Evolutionary conservation across 2,888 invertebrate species (phyloP).

Genomic region (Disparrhopalites patrizii): DNA sequence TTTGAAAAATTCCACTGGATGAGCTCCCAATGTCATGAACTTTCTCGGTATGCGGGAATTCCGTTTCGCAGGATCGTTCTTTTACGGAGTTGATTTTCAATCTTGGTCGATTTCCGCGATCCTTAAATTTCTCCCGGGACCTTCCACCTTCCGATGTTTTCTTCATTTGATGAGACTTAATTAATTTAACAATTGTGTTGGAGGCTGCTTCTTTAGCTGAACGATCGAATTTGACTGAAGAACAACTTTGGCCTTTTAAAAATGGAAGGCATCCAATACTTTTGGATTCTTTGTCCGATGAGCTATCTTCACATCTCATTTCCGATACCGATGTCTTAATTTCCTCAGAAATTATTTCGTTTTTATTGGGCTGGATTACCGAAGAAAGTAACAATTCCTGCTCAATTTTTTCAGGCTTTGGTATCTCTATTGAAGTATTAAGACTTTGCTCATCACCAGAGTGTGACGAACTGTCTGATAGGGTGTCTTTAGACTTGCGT

Average conservation of each 20-base stretch:
- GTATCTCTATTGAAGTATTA: conserved; percentile 14
- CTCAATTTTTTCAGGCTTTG: background rate
- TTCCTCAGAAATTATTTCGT: background rate
- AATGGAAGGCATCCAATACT: conserved; percentile 17
- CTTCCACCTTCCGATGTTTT: conserved; percentile 34
- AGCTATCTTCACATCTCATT: conserved; percentile 6
- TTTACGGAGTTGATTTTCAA: conserved; percentile 14
- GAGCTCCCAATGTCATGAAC: background rate
- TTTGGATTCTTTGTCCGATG: conserved; percentile 11
- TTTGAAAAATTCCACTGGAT: conserved; percentile 15
- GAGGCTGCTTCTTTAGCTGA: conserved; percentile 25
- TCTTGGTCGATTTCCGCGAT: conserved; percentile 34
- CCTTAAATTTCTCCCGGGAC: conserved; percentile 38
- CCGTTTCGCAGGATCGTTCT: background rate
- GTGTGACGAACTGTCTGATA: conserved; percentile 11
- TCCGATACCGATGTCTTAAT: background rate
- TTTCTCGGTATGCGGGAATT: conserved; percentile 17
- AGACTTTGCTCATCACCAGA: conserved; percentile 23
- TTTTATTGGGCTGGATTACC: background rate
- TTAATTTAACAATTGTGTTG: conserved; percentile 25
- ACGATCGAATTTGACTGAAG: conserved; percentile 6
- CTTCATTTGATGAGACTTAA: conserved; percentile 25
- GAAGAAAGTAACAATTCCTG: background rate
- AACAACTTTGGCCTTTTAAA: background rate
- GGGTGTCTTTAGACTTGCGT: conserved; percentile 25